Percentiles rank a stretch among this genome's conserved stretches.
phyloP scores from a whole-genome alignment of 1,140 invertebrate species.

The Drosophila willistoni region DNA sequence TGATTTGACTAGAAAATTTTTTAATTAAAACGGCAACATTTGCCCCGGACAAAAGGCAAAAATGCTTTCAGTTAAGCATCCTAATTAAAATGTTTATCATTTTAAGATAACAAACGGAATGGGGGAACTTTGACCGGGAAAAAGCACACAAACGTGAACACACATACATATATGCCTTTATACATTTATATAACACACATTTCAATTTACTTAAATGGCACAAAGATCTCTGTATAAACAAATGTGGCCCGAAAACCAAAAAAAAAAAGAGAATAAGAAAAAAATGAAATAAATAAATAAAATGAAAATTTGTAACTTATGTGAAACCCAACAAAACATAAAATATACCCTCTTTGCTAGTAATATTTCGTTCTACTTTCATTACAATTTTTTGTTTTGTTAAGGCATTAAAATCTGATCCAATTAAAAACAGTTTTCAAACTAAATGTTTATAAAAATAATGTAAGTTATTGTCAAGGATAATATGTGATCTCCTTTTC shows the following conservation, averaged over 20 bases:
- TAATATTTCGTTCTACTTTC: no score
- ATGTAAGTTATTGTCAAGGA: no score
- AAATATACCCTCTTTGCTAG: not conserved
- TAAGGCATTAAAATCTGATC: no score
- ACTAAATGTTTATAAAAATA: no score
- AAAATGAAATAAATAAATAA: slow-evolving; percentile 33
- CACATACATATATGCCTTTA: not conserved
- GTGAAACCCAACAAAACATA: slow-evolving; percentile 14
- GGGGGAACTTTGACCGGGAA: slow-evolving; percentile 34
- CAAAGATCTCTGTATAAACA: slow-evolving; percentile 51
- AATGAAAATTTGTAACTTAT: slow-evolving; percentile 55
- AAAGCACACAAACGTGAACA: slow-evolving; percentile 9
- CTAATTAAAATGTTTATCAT: slow-evolving; percentile 71
- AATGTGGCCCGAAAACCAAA: slow-evolving; percentile 39
- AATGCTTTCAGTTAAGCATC: slow-evolving; percentile 34
- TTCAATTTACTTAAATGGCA: slow-evolving; percentile 62
- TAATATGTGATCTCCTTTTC: no score
- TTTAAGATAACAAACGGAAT: slow-evolving; percentile 56
- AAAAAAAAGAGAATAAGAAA: not conserved
- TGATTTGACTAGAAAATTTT: slow-evolving; percentile 39
- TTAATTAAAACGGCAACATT: slow-evolving; percentile 66
- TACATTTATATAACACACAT: slow-evolving; percentile 30
- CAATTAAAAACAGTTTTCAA: no score
- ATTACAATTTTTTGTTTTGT: no score
- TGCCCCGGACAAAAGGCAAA: slow-evolving; percentile 29